Conservation (phyloP, 92 coral and sea anemone genomes). For the Isaurus tuberculatus region DNA sequence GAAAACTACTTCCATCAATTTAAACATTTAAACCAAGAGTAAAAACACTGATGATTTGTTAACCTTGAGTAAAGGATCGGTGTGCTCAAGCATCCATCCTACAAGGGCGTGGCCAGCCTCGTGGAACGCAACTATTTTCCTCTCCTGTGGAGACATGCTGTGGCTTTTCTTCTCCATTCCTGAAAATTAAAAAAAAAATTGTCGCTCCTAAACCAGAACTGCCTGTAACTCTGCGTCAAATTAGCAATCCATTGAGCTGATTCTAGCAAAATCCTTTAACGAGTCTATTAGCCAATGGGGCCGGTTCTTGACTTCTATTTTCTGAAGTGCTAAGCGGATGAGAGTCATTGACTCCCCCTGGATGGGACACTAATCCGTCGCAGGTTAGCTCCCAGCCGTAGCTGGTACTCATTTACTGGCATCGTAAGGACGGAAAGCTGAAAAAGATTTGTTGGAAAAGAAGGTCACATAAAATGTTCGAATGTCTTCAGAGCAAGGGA, state of each 20-base stretch:
- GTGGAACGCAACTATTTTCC: slow-evolving; percentile 86
- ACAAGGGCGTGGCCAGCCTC: slow-evolving; percentile 99
- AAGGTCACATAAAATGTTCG: too few relatives aligned
- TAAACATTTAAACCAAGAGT: neutral
- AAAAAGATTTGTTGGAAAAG: too few relatives aligned
- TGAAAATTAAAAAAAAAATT: slow-evolving; percentile 14
- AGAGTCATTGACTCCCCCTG: too few relatives aligned
- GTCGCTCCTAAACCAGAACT: neutral
- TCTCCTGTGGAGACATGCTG: slow-evolving; percentile 93
- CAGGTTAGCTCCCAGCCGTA: too few relatives aligned
- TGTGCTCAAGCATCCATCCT: slow-evolving; percentile 99
- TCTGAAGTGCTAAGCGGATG: too few relatives aligned
- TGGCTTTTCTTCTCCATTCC: slow-evolving; percentile 97
- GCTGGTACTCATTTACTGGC: too few relatives aligned
- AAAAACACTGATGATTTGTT: neutral
- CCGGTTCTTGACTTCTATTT: too few relatives aligned
- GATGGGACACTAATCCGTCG: too few relatives aligned
- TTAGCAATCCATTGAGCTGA: neutral
- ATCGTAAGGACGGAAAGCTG: too few relatives aligned
- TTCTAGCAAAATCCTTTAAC: neutral
- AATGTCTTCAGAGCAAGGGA: too few relatives aligned
- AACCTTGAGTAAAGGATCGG: slow-evolving; percentile 96
- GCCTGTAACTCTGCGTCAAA: neutral
- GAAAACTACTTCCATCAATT: too few relatives aligned
- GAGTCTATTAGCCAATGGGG: too few relatives aligned